phyloP scores from a whole-genome alignment of 2,113 vertebrate genomes.

The Scytalopus superciliaris region DNA sequence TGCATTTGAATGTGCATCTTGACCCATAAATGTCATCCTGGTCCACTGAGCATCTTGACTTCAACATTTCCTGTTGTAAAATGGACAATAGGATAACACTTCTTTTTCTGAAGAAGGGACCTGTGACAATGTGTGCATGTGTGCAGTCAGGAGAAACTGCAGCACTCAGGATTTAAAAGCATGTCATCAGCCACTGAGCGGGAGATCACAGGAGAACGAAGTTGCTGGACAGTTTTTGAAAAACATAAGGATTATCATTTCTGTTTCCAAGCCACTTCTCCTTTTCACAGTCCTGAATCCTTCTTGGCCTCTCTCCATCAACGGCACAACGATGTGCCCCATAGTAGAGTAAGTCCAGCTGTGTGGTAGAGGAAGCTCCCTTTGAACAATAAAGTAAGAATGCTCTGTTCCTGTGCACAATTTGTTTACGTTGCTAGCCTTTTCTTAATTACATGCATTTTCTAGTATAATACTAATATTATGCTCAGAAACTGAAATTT shows the following conservation, averaged over 20 bases:
- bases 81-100: conserved; percentile 66
- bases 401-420: rapidly evolving
- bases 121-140: conserved; percentile 55
- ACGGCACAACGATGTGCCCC: neutral
- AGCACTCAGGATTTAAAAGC: conserved; percentile 59
- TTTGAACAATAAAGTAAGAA: neutral
- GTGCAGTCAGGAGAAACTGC: conserved; percentile 55
- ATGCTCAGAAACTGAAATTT: neutral
- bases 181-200: conserved; percentile 43
- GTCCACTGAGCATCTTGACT: conserved; percentile 76
- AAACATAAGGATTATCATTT: conserved; percentile 58
- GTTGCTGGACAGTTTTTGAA: conserved; percentile 62
- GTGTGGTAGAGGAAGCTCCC: neutral
- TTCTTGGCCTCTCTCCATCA: neutral
- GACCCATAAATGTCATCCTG: conserved; percentile 79
- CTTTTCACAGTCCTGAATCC: conserved; percentile 50
- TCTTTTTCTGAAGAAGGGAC: conserved; percentile 42
- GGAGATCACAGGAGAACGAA: conserved; percentile 50
- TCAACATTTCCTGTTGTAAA: conserved; percentile 76
- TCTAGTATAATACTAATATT: neutral
- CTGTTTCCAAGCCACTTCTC: conserved; percentile 66
- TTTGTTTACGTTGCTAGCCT: neutral
- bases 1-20: conserved; percentile 77
- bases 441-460: neutral
- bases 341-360: neutral